These are phyloP conservation scores for Triplophysa yarkandensis DNA, from an alignment of 2,797 vertebrate genomes.

Conservation along the genomic window DNA sequence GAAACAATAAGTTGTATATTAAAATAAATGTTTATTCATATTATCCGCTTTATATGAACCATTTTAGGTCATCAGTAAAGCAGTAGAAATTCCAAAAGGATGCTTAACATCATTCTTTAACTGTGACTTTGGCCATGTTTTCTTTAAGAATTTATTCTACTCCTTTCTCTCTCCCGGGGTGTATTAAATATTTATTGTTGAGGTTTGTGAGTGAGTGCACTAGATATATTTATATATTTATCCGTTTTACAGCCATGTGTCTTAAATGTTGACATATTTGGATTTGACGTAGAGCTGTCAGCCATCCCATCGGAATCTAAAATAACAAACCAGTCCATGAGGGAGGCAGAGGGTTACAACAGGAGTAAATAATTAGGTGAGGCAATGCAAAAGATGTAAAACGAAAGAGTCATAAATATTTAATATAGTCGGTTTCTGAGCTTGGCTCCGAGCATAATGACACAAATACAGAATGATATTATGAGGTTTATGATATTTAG, in stretches of 20 bases:
- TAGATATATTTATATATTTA: neutral
- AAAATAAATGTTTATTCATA: too few species aligned
- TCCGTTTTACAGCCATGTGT: neutral
- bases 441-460: slow-evolving; percentile 32
- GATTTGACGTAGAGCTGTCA: neutral
- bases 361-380: slow-evolving; percentile 11
- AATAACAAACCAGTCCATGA: neutral
- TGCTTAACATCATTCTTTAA: too few species aligned
- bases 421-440: slow-evolving; percentile 55
- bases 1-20: too few species aligned
- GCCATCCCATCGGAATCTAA: neutral
- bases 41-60: too few species aligned
- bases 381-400: slow-evolving; percentile 19
- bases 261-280: neutral
- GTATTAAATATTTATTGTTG: slow-evolving; percentile 52
- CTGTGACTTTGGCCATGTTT: neutral
- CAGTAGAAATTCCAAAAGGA: too few species aligned
- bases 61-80: too few species aligned
- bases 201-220: slow-evolving; percentile 27
- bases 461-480: slow-evolving; percentile 47
- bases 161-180: slow-evolving; percentile 14
- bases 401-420: slow-evolving; percentile 58
- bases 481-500: slow-evolving; percentile 34
- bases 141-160: slow-evolving; percentile 23
- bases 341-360: too few species aligned